Conservation (phyloP, 1,140 invertebrate genomes). For the Proctacanthus coquilletti region DNA sequence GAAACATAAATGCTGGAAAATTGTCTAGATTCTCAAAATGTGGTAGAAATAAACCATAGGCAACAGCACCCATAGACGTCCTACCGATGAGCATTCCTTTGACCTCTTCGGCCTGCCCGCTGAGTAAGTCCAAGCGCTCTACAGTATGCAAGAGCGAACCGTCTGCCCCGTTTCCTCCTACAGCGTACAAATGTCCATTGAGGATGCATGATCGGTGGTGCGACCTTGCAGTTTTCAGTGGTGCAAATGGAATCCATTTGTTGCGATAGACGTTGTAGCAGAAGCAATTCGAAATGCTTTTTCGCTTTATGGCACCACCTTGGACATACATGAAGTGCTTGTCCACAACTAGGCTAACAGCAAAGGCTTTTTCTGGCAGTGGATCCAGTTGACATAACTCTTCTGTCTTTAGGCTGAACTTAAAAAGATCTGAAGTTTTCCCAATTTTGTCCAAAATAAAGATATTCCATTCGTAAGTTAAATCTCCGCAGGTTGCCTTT, state of each 20-base stretch:
- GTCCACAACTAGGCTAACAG: slow-evolving; percentile 7
- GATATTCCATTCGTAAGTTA: slow-evolving; percentile 10
- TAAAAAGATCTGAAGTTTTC: slow-evolving; percentile 4
- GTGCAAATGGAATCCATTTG: slow-evolving; percentile 7
- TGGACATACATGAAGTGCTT: slow-evolving; percentile 9
- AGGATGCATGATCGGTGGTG: slow-evolving; percentile 9
- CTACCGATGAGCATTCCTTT: slow-evolving; percentile 8
- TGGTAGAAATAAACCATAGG: slow-evolving; percentile 6
- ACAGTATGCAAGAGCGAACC: slow-evolving; percentile 5
- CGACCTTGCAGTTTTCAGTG: slow-evolving; percentile 6
- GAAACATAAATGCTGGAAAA: background rate
- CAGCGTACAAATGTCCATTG: slow-evolving; percentile 8
- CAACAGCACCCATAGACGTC: slow-evolving; percentile 9
- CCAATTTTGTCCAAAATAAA: slow-evolving; percentile 12
- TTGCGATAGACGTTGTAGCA: slow-evolving; percentile 11
- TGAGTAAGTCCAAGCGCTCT: slow-evolving; percentile 9
- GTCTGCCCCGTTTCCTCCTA: slow-evolving; percentile 8
- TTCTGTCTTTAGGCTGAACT: slow-evolving; percentile 5
- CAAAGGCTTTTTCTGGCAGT: slow-evolving; percentile 8
- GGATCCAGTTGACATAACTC: slow-evolving; percentile 5
- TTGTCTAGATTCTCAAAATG: no score
- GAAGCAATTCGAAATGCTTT: slow-evolving; percentile 5
- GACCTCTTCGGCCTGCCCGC: slow-evolving; percentile 4
- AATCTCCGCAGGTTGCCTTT: slow-evolving; percentile 1
- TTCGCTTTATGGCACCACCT: slow-evolving; percentile 7